Conservation (phyloP, 2,113 vertebrate species). For the Xiphophorus couchianus region DNA sequence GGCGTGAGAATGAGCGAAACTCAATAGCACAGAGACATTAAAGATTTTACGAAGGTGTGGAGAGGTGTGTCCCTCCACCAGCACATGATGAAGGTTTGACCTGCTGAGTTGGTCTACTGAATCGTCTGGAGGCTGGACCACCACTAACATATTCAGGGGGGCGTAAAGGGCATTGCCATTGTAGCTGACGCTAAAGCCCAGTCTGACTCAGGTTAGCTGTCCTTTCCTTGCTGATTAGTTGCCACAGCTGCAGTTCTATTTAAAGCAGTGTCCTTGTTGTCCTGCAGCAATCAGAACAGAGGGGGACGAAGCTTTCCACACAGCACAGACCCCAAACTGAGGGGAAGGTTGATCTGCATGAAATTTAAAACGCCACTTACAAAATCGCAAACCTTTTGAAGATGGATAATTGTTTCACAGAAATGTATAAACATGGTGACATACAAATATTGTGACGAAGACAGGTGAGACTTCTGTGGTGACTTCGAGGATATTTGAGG, state of each 20-base stretch:
- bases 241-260: constrained; percentile 81
- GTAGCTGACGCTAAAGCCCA: constrained; percentile 57
- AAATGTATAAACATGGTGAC: background rate
- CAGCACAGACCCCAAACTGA: constrained; percentile 7
- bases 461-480: background rate
- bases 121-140: constrained; percentile 30
- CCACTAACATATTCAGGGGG: constrained; percentile 33
- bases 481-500: background rate
- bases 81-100: constrained; percentile 27
- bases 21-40: too few species aligned
- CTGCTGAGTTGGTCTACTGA: constrained; percentile 19
- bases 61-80: constrained; percentile 18
- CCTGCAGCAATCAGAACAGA: constrained; percentile 40
- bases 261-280: constrained; percentile 72
- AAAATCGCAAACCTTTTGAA: background rate
- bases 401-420: background rate
- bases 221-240: constrained; percentile 67
- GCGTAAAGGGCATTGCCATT: constrained; percentile 28
- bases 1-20: too few species aligned
- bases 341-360: constrained; percentile 16
- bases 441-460: background rate
- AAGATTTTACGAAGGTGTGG: background rate
- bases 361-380: constrained; percentile 5
- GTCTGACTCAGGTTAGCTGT: constrained; percentile 72
- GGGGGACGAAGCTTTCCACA: constrained; percentile 10